A percentile compares a stretch with the other conserved stretches of the same genome.
These are phyloP conservation scores for Zeus faber DNA, from an alignment of 2,113 vertebrate genomes.

Conservation along the genomic window DNA sequence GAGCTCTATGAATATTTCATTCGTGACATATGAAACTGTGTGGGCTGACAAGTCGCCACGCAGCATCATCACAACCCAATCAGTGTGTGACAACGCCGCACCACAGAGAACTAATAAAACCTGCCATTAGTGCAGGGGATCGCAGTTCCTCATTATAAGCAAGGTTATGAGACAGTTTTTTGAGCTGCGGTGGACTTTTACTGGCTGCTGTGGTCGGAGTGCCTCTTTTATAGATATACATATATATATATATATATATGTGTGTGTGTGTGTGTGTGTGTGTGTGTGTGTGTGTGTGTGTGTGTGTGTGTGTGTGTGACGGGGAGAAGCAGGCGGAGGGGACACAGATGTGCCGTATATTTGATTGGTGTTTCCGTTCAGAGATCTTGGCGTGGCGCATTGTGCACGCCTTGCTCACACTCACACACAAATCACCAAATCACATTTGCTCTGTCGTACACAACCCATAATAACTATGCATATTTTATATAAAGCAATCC, in stretches of 20 bases:
- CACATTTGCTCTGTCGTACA: conserved; percentile 2
- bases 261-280: not conserved
- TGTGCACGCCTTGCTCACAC: conserved; percentile 7
- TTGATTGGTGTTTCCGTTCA: not conserved
- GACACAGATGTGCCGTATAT: conserved; percentile 7
- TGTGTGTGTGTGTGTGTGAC: not conserved
- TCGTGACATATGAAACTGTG: conserved; percentile 4
- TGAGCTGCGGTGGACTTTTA: conserved; percentile 1
- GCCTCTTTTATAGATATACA: too few relatives aligned
- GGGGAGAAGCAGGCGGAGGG: not conserved
- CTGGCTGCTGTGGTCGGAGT: not conserved
- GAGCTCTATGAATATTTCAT: conserved; percentile 4
- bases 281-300: not conserved
- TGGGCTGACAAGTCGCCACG: conserved; percentile 4
- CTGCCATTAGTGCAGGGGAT: not conserved
- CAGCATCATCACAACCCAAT: conserved; percentile 22
- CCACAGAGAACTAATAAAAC: conserved; percentile 5
- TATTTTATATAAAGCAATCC: conserved; percentile 25
- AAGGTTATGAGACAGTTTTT: not conserved
- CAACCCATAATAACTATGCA: conserved; percentile 8
- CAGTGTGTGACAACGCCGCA: not conserved
- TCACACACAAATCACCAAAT: conserved; percentile 17
- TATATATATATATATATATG: too few relatives aligned
- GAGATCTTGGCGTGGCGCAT: not conserved
- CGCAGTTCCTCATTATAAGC: not conserved